Evolutionary conservation across 2,113 vertebrate species (phyloP).

Genomic region (Amphiprion percula): DNA sequence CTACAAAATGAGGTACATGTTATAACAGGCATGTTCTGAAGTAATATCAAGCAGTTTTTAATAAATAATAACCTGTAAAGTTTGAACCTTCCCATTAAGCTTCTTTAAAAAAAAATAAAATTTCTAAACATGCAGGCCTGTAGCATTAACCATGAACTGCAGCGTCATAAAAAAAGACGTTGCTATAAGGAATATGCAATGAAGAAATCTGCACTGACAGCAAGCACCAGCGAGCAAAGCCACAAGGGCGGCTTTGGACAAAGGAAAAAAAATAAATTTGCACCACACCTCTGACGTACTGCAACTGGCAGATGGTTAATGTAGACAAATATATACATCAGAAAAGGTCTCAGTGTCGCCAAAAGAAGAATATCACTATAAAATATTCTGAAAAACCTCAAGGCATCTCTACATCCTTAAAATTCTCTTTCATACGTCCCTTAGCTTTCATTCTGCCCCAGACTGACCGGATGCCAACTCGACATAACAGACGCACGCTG

Average conservation of each 20-base stretch:
- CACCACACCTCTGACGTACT: neutral
- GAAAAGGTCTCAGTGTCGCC: neutral
- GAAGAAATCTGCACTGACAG: constrained; percentile 8
- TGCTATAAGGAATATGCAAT: constrained; percentile 1
- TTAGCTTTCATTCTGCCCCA: constrained; percentile 10
- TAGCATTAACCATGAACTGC: constrained; percentile 8
- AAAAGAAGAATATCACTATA: neutral
- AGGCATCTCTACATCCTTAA: neutral
- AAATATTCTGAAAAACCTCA: too few species aligned
- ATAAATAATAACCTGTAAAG: neutral
- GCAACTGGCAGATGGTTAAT: neutral
- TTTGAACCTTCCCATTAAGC: neutral
- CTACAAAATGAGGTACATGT: neutral
- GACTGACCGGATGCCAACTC: constrained; percentile 9
- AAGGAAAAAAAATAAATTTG: neutral
- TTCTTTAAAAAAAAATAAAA: constrained; percentile 2
- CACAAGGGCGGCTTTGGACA: neutral
- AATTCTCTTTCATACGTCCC: constrained; percentile 10
- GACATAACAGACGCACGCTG: constrained; percentile 24
- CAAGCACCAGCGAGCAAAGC: neutral
- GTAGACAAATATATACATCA: neutral
- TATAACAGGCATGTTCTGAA: neutral
- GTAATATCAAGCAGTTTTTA: neutral
- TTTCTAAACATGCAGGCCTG: neutral
- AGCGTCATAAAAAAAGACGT: neutral